Percentiles rank a stretch among this genome's conserved stretches.
phyloP scores from a whole-genome alignment of 2,888 invertebrate genomes.

The Cantharis flavilabris region DNA sequence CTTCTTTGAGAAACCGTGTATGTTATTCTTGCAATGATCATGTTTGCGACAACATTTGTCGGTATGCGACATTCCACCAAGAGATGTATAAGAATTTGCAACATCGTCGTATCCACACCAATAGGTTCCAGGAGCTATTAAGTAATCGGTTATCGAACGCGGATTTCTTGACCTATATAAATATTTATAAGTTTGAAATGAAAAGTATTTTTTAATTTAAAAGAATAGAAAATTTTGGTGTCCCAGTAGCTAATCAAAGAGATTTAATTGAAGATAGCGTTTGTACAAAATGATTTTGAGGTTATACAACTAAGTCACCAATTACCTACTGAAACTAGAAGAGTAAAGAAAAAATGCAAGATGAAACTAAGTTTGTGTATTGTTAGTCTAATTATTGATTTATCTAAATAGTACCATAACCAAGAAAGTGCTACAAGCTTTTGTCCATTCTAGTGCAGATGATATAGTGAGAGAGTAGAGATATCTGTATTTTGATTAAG shows the following conservation, averaged over 20 bases:
- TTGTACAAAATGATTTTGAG: background rate
- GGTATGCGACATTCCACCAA: conserved; percentile 63
- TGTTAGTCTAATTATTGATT: background rate
- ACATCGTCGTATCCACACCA: conserved; percentile 74
- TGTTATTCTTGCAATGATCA: conserved; percentile 68
- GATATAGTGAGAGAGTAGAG: background rate
- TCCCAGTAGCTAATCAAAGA: background rate
- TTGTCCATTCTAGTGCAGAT: background rate
- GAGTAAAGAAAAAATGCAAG: background rate
- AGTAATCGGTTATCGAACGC: conserved; percentile 43
- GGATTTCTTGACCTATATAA: conserved; percentile 16
- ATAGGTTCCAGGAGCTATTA: conserved; percentile 69
- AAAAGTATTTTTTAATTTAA: background rate
- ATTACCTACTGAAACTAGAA: background rate
- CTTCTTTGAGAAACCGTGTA: conserved; percentile 65
- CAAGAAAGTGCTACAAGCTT: background rate
- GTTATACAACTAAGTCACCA: background rate
- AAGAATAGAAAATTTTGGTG: conserved; percentile 2
- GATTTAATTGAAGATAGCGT: background rate
- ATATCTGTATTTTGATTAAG: background rate
- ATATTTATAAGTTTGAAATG: background rate
- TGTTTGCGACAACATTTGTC: conserved; percentile 77
- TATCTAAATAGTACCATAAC: background rate
- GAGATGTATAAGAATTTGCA: conserved; percentile 64
- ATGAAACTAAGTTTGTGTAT: background rate